These are phyloP conservation scores for Plagodis dolabraria DNA, from an alignment of 2,888 invertebrate species.

Conservation along the genomic window DNA sequence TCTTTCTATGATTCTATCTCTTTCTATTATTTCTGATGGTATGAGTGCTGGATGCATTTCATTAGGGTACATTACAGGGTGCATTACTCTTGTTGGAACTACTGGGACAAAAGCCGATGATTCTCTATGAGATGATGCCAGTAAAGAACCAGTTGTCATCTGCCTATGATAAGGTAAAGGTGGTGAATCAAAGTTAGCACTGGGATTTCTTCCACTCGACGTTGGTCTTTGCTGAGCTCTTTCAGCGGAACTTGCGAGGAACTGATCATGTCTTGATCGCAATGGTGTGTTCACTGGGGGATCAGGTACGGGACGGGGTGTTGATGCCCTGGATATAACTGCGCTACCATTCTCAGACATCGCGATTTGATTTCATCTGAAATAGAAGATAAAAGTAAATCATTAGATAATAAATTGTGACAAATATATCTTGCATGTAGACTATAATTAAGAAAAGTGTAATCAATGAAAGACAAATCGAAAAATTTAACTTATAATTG, in stretches of 20 bases:
- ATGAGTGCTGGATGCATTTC: constrained; percentile 89
- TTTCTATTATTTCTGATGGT: constrained; percentile 83
- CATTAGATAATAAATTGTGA: no score
- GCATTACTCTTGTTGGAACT: constrained; percentile 91
- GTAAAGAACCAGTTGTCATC: constrained; percentile 78
- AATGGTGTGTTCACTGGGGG: constrained; percentile 73
- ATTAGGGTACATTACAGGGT: constrained; percentile 89
- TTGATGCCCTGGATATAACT: constrained; percentile 77
- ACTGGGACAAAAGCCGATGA: constrained; percentile 95
- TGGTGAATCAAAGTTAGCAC: constrained; percentile 86
- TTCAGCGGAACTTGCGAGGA: constrained; percentile 83
- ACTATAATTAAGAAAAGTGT: no score
- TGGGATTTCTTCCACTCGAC: constrained; percentile 80
- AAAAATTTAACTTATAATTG: constrained; percentile 3
- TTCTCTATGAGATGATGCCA: constrained; percentile 87
- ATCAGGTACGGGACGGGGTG: constrained; percentile 78
- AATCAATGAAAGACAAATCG: no score
- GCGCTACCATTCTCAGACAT: constrained; percentile 81
- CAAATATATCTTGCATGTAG: no score
- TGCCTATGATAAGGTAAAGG: constrained; percentile 88
- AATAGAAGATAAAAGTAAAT: constrained; percentile 46
- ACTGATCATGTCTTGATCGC: constrained; percentile 85
- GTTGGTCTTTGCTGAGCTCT: constrained; percentile 75
- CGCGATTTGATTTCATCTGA: constrained; percentile 67
- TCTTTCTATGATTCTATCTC: constrained; percentile 81